Evolutionary conservation across 1,140 invertebrate species (phyloP).

Genomic region (Leptopilina clavipes): DNA sequence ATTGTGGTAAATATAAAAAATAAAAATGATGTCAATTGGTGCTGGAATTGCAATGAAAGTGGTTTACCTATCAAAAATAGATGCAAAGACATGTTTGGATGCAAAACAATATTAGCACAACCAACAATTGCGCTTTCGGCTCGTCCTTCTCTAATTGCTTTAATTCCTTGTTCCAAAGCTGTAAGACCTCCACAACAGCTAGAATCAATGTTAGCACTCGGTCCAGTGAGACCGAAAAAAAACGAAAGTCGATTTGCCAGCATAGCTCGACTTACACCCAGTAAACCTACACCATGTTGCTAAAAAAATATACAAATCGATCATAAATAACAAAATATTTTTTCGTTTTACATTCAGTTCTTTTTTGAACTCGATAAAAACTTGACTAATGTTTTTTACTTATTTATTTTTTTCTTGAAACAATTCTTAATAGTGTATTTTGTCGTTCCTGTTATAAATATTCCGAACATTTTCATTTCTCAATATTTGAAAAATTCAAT

Average conservation of each 20-base stretch:
- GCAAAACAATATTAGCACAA: constrained; percentile 40
- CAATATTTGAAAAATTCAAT: too few species aligned
- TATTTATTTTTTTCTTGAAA: too few species aligned
- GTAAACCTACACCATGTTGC: constrained; percentile 49
- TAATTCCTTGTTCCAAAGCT: constrained; percentile 72
- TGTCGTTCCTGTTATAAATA: too few species aligned
- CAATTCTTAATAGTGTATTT: too few species aligned
- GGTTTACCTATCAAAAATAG: constrained; percentile 46
- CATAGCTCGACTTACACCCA: constrained; percentile 53
- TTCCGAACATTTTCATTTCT: too few species aligned
- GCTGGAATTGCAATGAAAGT: too few species aligned
- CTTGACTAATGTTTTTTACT: too few species aligned
- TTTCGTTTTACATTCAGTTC: constrained; percentile 59
- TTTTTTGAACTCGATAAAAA: too few species aligned
- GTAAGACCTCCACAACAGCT: constrained; percentile 64
- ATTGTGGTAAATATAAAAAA: too few species aligned
- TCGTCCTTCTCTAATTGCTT: constrained; percentile 73
- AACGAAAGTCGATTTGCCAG: constrained; percentile 57
- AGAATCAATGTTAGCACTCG: constrained; percentile 71
- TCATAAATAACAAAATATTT: constrained; percentile 39
- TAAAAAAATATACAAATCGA: constrained; percentile 77
- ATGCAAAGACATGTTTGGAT: constrained; percentile 53
- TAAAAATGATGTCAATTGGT: too few species aligned
- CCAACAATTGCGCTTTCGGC: constrained; percentile 78
- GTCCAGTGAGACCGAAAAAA: constrained; percentile 53